Base-by-base conservation (phyloP, 2,888 invertebrate species). In the Stenichneumon culpator region DNA sequence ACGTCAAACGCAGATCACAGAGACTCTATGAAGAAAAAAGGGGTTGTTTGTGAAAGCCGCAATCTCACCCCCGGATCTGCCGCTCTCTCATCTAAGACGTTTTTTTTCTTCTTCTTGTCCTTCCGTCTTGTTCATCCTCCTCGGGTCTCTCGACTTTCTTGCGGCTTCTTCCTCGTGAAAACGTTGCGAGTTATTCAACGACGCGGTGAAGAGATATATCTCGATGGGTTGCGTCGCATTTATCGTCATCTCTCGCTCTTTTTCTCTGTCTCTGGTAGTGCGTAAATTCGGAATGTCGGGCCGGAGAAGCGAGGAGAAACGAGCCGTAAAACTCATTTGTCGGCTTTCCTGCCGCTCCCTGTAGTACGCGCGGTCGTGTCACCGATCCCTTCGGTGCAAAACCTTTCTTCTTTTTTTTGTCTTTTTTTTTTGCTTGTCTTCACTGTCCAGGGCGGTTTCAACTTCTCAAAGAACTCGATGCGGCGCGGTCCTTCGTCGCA, bases 281-380 rank as follows among this genome's bases (percentile, higher is more conserved):
- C 81, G 79, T 82, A 84, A 82, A 82, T 84, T 84, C 74, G 79
- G 68, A 82, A 84, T 82, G 84, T 79, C 78, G 32, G n/a, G 19
- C 28, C 19, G 28, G 14, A 73, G n/a, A 74, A 63, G 60, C 60
- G 60, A 88, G 88, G 89, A 88, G 90, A 91, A 90, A 87, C 83
- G 87, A 89, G 89, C 88, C 89, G 89, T 91, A 90, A 90, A 91
- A 88, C 86, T 86, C 89, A 88, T 89, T 90, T 88, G 89, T 87
- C 88, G 87, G 87, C 87, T 88, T 89, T 87, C 89, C 83, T 84
- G 82, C 81, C 84, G 84, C 84, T 82, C 84, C 84, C 84, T 78
- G 84, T 84, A 70, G 79, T 84, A 84, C 84, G 82, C 84, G 65
- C 67, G 63, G 60, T 47, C 75, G 28, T 68, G 78, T 78, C 57